These are phyloP conservation scores for Lutjanus argentimaculatus DNA, from an alignment of 2,797 vertebrate genomes.

Conservation along the genomic window DNA sequence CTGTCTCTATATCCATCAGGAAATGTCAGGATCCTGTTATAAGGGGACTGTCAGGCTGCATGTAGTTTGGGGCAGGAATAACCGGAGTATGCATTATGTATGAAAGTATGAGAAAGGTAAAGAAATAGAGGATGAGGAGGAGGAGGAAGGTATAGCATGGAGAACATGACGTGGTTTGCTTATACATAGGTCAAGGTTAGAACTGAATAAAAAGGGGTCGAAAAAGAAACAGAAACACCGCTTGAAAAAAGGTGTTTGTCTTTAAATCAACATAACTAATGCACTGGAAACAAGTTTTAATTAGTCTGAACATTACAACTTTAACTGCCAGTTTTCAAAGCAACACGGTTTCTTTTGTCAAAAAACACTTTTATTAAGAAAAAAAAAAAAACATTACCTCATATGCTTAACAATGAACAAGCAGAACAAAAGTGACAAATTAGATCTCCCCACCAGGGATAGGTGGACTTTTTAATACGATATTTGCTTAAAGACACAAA, in stretches of 20 bases:
- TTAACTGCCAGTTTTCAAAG: slow-evolving; percentile 23
- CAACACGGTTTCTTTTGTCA: not conserved
- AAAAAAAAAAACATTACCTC: not conserved
- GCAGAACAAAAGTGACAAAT: slow-evolving; percentile 2
- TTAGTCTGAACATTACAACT: slow-evolving; percentile 1
- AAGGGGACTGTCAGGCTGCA: slow-evolving; percentile 27
- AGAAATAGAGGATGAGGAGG: slow-evolving; percentile 1
- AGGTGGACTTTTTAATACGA: not conserved
- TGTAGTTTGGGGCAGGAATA: slow-evolving; percentile 44
- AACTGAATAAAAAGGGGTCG: not conserved
- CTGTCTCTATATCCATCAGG: slow-evolving; percentile 61
- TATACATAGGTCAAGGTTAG: not conserved
- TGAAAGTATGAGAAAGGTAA: slow-evolving; percentile 42
- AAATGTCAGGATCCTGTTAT: slow-evolving; percentile 60
- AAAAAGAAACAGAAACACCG: not conserved
- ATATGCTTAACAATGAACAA: not conserved
- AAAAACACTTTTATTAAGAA: not conserved
- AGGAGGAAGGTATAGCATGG: slow-evolving; percentile 16
- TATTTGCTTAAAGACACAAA: slow-evolving; percentile 7
- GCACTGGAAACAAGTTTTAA: slow-evolving; percentile 4
- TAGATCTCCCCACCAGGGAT: not conserved
- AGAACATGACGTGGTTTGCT: slow-evolving; percentile 1
- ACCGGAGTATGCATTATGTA: slow-evolving; percentile 57
- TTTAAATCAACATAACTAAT: slow-evolving; percentile 14
- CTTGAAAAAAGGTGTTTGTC: not conserved